phyloP scores from a whole-genome alignment of 2,797 vertebrate genomes.

The Strix occidentalis region DNA sequence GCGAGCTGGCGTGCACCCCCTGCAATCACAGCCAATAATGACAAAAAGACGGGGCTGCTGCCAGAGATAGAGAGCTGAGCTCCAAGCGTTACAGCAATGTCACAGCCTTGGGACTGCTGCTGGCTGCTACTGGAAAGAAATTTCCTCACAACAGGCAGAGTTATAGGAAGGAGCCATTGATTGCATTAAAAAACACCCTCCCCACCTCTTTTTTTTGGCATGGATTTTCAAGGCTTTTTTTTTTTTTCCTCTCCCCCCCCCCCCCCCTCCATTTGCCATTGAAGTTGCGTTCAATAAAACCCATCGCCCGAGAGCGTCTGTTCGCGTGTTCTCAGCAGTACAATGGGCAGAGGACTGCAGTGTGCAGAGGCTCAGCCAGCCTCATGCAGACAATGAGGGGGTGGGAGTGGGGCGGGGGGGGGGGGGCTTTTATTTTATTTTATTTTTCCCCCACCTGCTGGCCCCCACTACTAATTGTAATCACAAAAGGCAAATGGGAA shows the following conservation, averaged over 20 bases:
- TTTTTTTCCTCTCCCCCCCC: not conserved
- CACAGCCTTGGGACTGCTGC: constrained; percentile 59
- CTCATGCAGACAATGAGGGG: constrained; percentile 54
- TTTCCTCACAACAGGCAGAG: constrained; percentile 61
- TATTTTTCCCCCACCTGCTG: not conserved
- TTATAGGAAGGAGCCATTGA: constrained; percentile 61
- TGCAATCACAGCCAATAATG: constrained; percentile 63
- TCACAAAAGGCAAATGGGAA: constrained; percentile 61
- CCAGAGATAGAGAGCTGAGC: constrained; percentile 64
- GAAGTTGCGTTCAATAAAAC: constrained; percentile 67
- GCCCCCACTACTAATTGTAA: constrained; percentile 53
- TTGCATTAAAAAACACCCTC: constrained; percentile 56
- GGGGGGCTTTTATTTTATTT: constrained; percentile 15
- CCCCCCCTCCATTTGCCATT: constrained; percentile 56
- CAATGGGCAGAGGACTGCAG: constrained; percentile 66
- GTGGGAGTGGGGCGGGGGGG: not conserved
- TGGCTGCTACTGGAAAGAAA: constrained; percentile 66
- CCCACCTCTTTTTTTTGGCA: constrained; percentile 48
- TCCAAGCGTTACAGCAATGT: constrained; percentile 63
- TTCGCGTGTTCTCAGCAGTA: constrained; percentile 54
- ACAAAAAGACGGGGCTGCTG: constrained; percentile 65
- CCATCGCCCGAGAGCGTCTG: constrained; percentile 52
- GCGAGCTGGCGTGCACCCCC: constrained; percentile 64
- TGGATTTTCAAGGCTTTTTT: constrained; percentile 33
- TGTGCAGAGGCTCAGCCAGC: constrained; percentile 47